Evolutionary conservation across 2,888 invertebrate genomes (phyloP).

Genomic region (Drosophila conformis): DNA sequence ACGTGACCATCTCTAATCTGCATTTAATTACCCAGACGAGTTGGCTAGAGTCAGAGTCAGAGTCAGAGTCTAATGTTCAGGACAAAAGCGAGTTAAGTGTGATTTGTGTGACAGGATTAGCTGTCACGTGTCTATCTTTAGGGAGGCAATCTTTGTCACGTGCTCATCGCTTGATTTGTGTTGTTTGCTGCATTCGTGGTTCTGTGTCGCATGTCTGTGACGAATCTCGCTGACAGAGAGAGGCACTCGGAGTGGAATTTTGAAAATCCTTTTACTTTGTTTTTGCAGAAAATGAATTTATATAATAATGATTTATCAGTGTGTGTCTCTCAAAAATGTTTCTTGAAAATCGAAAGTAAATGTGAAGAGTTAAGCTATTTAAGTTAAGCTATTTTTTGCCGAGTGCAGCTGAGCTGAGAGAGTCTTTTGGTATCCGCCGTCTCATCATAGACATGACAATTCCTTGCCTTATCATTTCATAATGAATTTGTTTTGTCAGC

Average conservation of each 20-base stretch:
- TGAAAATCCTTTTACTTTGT: neutral
- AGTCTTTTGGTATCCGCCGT: conserved; percentile 44
- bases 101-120: conserved; percentile 61
- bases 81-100: conserved; percentile 46
- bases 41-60: neutral
- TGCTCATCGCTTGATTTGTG: conserved; percentile 47
- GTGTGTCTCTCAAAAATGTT: neutral
- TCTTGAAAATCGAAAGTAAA: neutral
- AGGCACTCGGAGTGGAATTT: neutral
- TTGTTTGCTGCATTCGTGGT: neutral
- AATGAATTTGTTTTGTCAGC: conserved; percentile 82
- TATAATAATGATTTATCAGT: neutral
- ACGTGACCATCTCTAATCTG: conserved; percentile 56
- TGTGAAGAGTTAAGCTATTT: neutral
- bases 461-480: conserved; percentile 75
- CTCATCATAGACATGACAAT: conserved; percentile 65
- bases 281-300: neutral
- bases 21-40: conserved; percentile 43
- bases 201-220: conserved; percentile 6
- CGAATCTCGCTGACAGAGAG: conserved; percentile 5
- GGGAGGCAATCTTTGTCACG: conserved; percentile 49
- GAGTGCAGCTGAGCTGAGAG: neutral
- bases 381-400: neutral
- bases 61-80: neutral
- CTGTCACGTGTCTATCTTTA: conserved; percentile 55